Percentiles rank a stretch among this genome's conserved stretches.
These are phyloP conservation scores for Manis crassicaudata DNA, from an alignment of 2,797 vertebrate species.

Conservation along the genomic window DNA sequence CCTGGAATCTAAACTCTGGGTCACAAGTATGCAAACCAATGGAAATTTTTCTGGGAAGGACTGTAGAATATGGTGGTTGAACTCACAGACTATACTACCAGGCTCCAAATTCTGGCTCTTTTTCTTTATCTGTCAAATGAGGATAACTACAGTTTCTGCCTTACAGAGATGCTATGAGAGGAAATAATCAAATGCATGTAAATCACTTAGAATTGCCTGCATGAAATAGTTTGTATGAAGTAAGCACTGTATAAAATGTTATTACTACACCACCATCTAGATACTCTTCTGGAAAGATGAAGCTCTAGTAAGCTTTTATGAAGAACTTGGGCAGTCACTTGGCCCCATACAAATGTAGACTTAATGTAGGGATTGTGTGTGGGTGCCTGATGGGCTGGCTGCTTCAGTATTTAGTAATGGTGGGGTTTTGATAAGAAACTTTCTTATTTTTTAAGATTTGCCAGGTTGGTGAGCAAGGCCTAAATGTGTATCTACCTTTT, in stretches of 20 bases:
- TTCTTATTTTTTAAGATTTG: neutral
- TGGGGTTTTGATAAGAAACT: neutral
- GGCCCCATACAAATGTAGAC: neutral
- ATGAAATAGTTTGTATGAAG: neutral
- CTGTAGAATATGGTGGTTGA: neutral
- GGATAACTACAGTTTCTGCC: neutral
- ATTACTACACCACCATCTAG: neutral
- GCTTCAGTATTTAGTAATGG: neutral
- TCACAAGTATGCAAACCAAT: neutral
- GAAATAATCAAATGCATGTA: neutral
- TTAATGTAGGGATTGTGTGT: neutral
- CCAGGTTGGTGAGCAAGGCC: neutral
- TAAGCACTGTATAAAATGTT: neutral
- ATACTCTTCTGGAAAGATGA: neutral
- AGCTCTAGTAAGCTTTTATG: neutral
- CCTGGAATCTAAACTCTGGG: neutral
- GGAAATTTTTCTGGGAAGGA: neutral
- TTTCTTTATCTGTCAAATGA: neutral
- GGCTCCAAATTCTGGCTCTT: neutral
- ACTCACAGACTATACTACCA: neutral
- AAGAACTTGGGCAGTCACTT: neutral
- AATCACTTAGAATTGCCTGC: neutral
- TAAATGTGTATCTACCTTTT: neutral
- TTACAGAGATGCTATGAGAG: neutral
- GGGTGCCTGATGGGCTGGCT: neutral